These are phyloP conservation scores for Leucoraja erinaceus DNA, from an alignment of 2,113 vertebrate species.

Conservation along the genomic window DNA sequence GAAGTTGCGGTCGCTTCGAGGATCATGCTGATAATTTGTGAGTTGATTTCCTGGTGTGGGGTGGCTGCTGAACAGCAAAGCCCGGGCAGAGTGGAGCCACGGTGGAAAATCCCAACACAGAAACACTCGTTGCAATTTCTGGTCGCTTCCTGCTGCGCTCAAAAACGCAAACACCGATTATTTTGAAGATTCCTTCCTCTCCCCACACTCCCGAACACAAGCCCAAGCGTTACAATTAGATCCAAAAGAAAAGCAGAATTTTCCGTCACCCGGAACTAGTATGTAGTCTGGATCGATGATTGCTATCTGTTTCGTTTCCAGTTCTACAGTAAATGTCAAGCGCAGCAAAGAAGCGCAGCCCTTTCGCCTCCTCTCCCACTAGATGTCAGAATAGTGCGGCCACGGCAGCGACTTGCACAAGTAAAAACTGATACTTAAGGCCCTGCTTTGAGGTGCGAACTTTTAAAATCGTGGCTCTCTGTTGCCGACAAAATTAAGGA, in stretches of 20 bases:
- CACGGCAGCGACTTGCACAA: not conserved
- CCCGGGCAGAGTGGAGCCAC: not conserved
- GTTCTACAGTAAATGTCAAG: not conserved
- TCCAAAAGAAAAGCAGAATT: too few relatives aligned
- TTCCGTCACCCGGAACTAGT: conserved; percentile 27
- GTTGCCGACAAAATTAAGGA: too few relatives aligned
- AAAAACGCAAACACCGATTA: not conserved
- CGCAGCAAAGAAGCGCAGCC: not conserved
- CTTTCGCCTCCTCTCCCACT: not conserved
- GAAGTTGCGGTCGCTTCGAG: not conserved
- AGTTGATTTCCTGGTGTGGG: not conserved
- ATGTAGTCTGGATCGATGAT: not conserved
- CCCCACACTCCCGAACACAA: not conserved
- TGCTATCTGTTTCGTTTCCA: conserved; percentile 5
- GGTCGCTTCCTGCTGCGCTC: not conserved
- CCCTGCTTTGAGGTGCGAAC: too few relatives aligned
- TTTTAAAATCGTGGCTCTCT: too few relatives aligned
- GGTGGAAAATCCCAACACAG: not conserved
- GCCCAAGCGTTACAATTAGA: not conserved
- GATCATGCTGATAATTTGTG: not conserved
- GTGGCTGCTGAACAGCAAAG: not conserved
- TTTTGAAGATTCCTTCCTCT: not conserved
- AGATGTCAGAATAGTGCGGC: not conserved
- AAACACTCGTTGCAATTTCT: not conserved
- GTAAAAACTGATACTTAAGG: not conserved